Base-by-base conservation (phyloP, 2,888 invertebrate genomes). In the Petrophora chlorosata region DNA sequence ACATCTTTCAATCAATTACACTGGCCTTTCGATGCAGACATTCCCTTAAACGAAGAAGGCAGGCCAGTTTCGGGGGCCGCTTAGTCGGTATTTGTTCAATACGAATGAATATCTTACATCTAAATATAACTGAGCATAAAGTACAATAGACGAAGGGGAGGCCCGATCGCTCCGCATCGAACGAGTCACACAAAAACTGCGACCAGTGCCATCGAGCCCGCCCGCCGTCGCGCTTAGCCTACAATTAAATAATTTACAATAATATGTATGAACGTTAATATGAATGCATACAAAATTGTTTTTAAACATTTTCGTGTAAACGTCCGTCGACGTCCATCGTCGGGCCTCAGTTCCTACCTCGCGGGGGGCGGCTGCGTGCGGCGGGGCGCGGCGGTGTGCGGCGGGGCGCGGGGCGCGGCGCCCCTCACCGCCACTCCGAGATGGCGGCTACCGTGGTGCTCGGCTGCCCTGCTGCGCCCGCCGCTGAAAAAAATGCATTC, bases 401-500 rank as follows among this genome's bases (percentile, higher is more conserved):
- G 82, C 79, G 65, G n/a, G 13, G 13, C 12, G 61, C 61, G 54
- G 63, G 56, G 64, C 77, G 80, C 63, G n/a, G 82, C 79, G 65
- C 80, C 32, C 87, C 92, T 85, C 92, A 90, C 85, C 92, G 92
- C 89, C 92, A 92, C 84, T 92, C 91, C 57, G 89, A 81, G 79
- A 85, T 84, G 78, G 89, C 91, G 63, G 90, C 87, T 84, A 86
- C 89, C 65, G 91, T 85, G 68, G 92, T 92, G 73, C 92, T 92
- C 55, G 93, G 92, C 76, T 92, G 91, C 40, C 91, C 92, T 65
- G 82, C 81, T 55, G 79, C 76, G 50, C 82, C 88, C 40, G 81
- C 81, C 61, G 79, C 78, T 74, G 72, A 26, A 45, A 63, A 55
- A 41, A 14, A 8, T 13, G 13, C 7, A 2, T 28, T 26, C 14